phyloP scores from a whole-genome alignment of 2,888 invertebrate species.

The Microplitis deprimator region DNA sequence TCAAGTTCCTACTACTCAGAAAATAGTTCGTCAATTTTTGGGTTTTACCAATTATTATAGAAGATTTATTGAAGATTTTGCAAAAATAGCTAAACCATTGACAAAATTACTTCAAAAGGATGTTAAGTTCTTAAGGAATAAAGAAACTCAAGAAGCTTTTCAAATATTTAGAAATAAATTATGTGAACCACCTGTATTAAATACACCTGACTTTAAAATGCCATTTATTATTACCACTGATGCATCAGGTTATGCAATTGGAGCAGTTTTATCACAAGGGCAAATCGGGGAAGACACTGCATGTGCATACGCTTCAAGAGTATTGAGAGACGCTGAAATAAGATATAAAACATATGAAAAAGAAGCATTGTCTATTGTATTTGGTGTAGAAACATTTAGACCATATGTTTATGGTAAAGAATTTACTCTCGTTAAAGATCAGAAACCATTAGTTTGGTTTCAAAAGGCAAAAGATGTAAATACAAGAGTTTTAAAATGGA shows the following conservation, averaged over 20 bases:
- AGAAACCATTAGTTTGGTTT: not conserved
- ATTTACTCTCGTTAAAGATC: too few relatives aligned
- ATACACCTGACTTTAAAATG: too few relatives aligned
- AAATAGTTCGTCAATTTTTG: conserved; percentile 45
- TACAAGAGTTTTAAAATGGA: not conserved
- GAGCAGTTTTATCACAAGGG: conserved; percentile 9
- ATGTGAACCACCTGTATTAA: too few relatives aligned
- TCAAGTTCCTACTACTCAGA: not conserved
- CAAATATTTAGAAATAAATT: too few relatives aligned
- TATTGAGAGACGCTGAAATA: conserved; percentile 23
- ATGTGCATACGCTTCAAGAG: conserved; percentile 19
- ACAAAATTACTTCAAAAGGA: too few relatives aligned
- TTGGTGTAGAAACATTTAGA: too few relatives aligned
- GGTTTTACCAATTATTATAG: conserved; percentile 53
- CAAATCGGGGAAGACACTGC: conserved; percentile 22
- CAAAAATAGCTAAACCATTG: too few relatives aligned
- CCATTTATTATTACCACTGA: conserved; percentile 50
- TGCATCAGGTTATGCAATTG: conserved; percentile 6
- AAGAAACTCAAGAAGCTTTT: too few relatives aligned
- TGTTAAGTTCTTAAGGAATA: too few relatives aligned
- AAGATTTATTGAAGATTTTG: conserved; percentile 51
- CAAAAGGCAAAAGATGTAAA: not conserved
- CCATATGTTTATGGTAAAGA: too few relatives aligned
- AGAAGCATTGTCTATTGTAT: not conserved
- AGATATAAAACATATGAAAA: not conserved